Conservation (phyloP, 2,888 invertebrate species). For the Escarpia spicata region DNA sequence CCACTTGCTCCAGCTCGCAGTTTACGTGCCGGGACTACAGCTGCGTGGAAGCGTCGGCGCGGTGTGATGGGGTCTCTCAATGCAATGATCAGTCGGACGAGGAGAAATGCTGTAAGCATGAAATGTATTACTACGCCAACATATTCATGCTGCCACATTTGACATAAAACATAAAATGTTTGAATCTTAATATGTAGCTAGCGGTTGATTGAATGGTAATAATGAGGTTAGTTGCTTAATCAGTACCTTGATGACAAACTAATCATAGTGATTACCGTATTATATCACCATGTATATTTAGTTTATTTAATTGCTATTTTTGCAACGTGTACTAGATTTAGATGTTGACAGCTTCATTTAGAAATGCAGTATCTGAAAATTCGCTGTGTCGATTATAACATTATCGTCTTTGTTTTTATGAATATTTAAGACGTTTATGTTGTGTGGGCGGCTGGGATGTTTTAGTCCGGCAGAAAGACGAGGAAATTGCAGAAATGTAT, state of each 20-base stretch:
- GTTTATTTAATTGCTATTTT: no score
- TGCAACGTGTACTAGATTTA: no score
- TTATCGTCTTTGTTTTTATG: neutral
- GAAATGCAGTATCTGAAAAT: neutral
- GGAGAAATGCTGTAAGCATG: conserved; percentile 35
- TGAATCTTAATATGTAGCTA: neutral
- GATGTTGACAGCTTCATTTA: neutral
- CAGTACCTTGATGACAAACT: no score
- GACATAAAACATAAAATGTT: conserved; percentile 19
- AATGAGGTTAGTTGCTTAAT: no score
- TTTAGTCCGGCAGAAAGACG: neutral
- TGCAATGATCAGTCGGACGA: conserved; percentile 40
- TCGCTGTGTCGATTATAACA: neutral
- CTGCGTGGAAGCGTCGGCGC: conserved; percentile 44
- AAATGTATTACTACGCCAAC: neutral
- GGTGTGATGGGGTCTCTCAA: conserved; percentile 37
- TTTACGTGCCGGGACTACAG: conserved; percentile 49
- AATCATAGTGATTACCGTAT: no score
- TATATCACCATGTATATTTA: no score
- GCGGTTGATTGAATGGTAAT: no score
- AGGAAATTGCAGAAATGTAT: neutral
- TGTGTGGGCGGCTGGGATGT: neutral
- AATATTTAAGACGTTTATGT: neutral
- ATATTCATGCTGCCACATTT: neutral
- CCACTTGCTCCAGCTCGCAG: conserved; percentile 28